Conservation (phyloP, 2,113 vertebrate genomes). For the Orycteropus afer region DNA sequence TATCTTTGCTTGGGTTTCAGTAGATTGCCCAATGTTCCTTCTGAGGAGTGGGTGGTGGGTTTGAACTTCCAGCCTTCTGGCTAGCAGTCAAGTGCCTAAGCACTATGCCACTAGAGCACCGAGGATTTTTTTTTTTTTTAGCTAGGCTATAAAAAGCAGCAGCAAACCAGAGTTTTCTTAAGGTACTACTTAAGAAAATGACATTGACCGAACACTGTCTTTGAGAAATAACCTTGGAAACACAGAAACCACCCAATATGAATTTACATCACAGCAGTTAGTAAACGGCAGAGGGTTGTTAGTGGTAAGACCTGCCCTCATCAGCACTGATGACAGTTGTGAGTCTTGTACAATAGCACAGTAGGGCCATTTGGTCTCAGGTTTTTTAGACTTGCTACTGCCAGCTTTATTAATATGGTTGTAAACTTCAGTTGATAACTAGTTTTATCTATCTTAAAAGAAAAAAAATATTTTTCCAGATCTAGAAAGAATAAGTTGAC, state of each 20-base stretch:
- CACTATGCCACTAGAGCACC: too few species aligned
- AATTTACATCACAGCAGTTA: neutral
- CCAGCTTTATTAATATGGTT: neutral
- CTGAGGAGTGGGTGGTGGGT: too few species aligned
- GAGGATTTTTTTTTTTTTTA: neutral
- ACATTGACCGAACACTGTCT: neutral
- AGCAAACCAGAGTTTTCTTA: neutral
- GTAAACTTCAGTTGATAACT: neutral
- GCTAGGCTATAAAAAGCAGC: neutral
- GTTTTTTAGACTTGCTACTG: neutral
- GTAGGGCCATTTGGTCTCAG: neutral
- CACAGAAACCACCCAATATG: neutral
- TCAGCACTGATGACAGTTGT: too few species aligned
- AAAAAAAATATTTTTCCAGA: slow-evolving; percentile 24
- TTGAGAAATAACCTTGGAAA: slow-evolving; percentile 29
- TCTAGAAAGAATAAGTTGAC: neutral
- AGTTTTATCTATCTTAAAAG: neutral
- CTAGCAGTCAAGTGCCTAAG: too few species aligned
- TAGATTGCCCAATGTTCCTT: too few species aligned
- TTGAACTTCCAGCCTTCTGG: too few species aligned
- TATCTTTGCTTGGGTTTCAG: too few species aligned
- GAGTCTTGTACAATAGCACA: neutral
- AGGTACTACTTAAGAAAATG: neutral
- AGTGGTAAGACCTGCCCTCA: neutral
- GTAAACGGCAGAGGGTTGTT: neutral